Conservation (phyloP, 2,888 invertebrate species). For the Pachliopta kotzebuea region DNA sequence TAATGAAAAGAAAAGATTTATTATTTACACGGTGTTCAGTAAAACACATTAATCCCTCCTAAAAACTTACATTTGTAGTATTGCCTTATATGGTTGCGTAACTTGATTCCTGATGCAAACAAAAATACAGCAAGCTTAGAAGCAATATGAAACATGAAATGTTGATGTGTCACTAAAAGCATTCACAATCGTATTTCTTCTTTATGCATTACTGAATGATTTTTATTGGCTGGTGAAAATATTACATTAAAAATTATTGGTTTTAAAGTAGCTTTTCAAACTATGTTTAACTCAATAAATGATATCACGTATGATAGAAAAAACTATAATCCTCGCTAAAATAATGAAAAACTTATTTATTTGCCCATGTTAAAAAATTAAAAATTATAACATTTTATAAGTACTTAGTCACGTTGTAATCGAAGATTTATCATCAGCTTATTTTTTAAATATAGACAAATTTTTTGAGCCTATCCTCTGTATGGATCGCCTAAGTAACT, state of each 20-base stretch:
- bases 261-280: too few species aligned
- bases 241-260: too few species aligned
- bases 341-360: too few species aligned
- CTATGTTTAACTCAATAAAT: too few species aligned
- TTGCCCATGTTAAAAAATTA: too few species aligned
- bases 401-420: neutral
- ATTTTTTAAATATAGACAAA: too few species aligned
- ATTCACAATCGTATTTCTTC: neutral
- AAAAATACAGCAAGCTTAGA: slow-evolving; percentile 11
- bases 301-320: too few species aligned
- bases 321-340: too few species aligned
- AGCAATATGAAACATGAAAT: slow-evolving; percentile 5
- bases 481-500: neutral
- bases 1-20: slow-evolving; percentile 1
- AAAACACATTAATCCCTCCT: slow-evolving; percentile 3
- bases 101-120: slow-evolving; percentile 32
- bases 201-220: neutral
- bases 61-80: slow-evolving; percentile 28
- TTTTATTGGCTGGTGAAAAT: neutral
- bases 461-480: too few species aligned
- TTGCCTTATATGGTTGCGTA: slow-evolving; percentile 28
- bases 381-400: neutral
- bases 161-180: neutral
- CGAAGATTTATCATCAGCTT: too few species aligned
- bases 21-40: slow-evolving; percentile 21